phyloP scores from a whole-genome alignment of 2,797 vertebrate species.

The Macrochelys suwanniensis region DNA sequence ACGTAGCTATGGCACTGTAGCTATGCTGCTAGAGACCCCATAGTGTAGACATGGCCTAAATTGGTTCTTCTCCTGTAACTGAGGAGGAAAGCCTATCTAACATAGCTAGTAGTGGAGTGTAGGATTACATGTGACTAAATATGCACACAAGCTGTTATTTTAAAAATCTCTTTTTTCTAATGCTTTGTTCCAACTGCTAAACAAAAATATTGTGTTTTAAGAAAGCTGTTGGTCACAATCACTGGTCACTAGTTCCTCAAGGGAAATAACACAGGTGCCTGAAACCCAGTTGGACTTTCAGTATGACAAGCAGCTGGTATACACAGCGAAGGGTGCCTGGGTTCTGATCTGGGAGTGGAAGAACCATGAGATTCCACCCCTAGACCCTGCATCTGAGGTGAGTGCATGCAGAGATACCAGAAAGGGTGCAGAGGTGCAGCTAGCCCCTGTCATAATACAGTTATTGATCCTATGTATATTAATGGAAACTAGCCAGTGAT shows the following conservation, averaged over 20 bases:
- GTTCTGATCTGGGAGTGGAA: background rate
- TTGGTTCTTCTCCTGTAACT: background rate
- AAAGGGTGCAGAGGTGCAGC: background rate
- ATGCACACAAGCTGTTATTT: background rate
- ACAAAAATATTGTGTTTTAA: background rate
- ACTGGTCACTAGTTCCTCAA: background rate
- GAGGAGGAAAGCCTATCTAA: background rate
- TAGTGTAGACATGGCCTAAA: background rate
- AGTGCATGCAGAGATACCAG: background rate
- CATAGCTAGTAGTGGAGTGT: accelerated
- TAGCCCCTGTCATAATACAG: background rate
- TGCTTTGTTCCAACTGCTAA: background rate
- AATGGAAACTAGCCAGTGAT: background rate
- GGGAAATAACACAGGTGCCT: background rate
- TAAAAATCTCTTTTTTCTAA: background rate
- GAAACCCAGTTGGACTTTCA: background rate
- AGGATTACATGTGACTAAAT: background rate
- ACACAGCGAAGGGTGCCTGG: background rate
- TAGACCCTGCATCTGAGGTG: background rate
- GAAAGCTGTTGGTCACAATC: background rate
- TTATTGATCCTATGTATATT: background rate
- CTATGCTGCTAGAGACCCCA: background rate
- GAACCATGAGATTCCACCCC: background rate
- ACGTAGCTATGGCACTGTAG: background rate
- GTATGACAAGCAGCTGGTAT: background rate